Evolutionary conservation across 2,888 invertebrate genomes (phyloP), one percentile per base, ranked within the genome.

Genomic region (Agonopterix subpropinquella): DNA sequence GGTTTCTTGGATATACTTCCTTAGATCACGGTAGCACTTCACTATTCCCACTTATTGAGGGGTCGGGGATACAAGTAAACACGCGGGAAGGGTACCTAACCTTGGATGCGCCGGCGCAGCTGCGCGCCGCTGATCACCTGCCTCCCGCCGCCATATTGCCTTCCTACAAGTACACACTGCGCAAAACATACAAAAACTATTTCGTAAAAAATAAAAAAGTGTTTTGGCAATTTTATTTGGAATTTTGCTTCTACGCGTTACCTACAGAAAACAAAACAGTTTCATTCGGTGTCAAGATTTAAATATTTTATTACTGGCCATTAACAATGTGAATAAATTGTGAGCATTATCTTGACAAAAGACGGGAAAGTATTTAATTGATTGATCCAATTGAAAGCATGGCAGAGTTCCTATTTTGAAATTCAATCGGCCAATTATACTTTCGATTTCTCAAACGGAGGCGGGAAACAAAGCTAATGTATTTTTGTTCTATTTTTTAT

Each of bases 41-140:
- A 76, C 82, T 83, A 81, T 62, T 59, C 28, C 28, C 7, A 62
- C 59, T 67, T 69, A 73, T 70, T 66, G 68, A 68, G 67, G 66
- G 60, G 59, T 58, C 63, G 64, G 64, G 65, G 73, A 59, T 56
- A 58, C 62, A 61, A 61, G 68, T 64, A 67, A 70, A 67, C 66
- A 68, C 58, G 73, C 66, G 71, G 75, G 77, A 75, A 69, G 77
- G 69, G 76, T 68, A 65, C 71, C 64, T 65, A 80, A 82, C 83
- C 86, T 83, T 87, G 82, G 75, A 67, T 66, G 73, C 65, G 73
- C 62, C 53, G 43, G 56, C 67, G 81, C 86, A 82, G 85, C 86
- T 82, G 86, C 82, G 86, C 82, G 54, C 51, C 63, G 51, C 51
- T 67, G 77, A 71, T 82, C 84, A 84, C 85, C 86, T 83, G 83